A percentile compares a stretch with the other conserved stretches of the same genome.
Conservation (phyloP, 2,888 invertebrate species). For the Trypoxylon attenuatum region DNA sequence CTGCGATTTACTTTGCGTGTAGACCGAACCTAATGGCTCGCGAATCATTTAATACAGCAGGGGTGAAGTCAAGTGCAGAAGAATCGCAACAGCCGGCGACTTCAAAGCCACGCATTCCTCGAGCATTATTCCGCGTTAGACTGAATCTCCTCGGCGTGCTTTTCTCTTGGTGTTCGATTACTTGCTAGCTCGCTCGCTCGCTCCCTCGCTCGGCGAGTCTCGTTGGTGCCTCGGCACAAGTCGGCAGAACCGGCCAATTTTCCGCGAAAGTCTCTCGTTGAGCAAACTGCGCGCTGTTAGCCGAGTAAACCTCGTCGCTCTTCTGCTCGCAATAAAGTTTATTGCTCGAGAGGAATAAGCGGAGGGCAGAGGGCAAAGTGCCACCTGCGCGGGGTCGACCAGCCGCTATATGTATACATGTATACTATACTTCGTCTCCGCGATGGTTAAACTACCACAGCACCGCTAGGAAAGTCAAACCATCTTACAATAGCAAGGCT, state of each 20-base stretch:
- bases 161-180: background rate
- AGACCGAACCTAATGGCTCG: constrained; percentile 39
- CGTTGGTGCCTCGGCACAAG: constrained; percentile 42
- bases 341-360: background rate
- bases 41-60: constrained; percentile 42
- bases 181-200: too few relatives aligned
- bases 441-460: background rate
- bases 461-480: too few relatives aligned
- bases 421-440: constrained; percentile 57
- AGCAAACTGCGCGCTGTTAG: too few relatives aligned
- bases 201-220: constrained; percentile 57
- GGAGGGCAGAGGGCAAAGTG: background rate
- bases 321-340: background rate
- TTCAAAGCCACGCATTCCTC: background rate
- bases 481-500: too few relatives aligned
- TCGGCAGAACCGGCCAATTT: too few relatives aligned
- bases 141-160: background rate
- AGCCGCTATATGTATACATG: constrained; percentile 35
- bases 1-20: background rate
- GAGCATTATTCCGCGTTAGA: background rate
- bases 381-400: background rate
- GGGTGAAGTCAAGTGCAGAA: constrained; percentile 13
- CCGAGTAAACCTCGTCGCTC: too few relatives aligned
- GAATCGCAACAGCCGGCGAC: background rate
- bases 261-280: too few relatives aligned